A percentile compares a stretch with the other conserved stretches of the same genome.
Evolutionary conservation across 2,888 invertebrate species (phyloP).

Genomic region (Aphodius granarius): DNA sequence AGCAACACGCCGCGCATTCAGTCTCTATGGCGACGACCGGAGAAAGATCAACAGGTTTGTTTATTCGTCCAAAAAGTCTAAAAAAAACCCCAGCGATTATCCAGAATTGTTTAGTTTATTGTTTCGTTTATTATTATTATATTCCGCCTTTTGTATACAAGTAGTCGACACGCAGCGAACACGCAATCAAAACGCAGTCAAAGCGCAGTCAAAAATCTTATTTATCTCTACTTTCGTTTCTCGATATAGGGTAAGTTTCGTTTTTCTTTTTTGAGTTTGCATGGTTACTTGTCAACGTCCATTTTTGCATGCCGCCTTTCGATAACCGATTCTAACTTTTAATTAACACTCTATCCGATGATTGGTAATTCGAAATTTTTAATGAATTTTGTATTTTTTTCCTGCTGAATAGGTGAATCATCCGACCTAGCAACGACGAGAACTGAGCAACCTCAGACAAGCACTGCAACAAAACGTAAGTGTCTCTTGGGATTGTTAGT

Average conservation of each 20-base stretch:
- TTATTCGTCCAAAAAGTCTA: constrained; percentile 13
- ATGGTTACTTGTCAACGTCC: constrained; percentile 24
- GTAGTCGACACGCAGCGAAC: too few relatives aligned
- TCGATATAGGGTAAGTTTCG: constrained; percentile 35
- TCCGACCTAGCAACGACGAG: neutral
- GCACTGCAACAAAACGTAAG: neutral
- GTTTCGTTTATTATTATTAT: constrained; percentile 27
- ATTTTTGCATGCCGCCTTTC: constrained; percentile 5
- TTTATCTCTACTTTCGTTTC: constrained; percentile 26
- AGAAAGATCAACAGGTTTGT: constrained; percentile 40
- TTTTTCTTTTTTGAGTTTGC: constrained; percentile 28
- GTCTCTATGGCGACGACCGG: constrained; percentile 33
- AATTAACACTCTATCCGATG: neutral
- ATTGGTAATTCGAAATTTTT: neutral
- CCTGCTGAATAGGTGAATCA: constrained; percentile 3
- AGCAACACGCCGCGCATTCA: constrained; percentile 15
- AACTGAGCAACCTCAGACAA: neutral
- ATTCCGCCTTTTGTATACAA: constrained; percentile 12
- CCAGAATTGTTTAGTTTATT: constrained; percentile 11
- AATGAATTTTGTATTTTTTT: neutral
- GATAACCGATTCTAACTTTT: constrained; percentile 1
- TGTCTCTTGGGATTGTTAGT: neutral
- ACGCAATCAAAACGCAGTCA: too few relatives aligned
- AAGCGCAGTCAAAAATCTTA: constrained; percentile 30
- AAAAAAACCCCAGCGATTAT: neutral